Evolutionary conservation across 2,797 vertebrate genomes (phyloP).

Genomic region (Mustela erminea): DNA sequence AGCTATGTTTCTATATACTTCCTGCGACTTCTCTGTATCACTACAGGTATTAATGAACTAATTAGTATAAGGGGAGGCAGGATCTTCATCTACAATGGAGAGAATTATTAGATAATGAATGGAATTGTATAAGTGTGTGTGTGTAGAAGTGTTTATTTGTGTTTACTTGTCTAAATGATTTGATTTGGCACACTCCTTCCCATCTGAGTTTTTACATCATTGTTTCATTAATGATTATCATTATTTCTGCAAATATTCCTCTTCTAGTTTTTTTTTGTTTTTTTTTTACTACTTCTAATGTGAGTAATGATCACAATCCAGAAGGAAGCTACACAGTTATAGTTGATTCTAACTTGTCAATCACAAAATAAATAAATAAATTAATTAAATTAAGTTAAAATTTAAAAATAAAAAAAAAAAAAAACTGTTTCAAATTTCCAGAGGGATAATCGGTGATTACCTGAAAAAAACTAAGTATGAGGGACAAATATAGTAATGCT

Average conservation of each 20-base stretch:
- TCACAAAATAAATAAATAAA: background rate
- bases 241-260: background rate
- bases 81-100: background rate
- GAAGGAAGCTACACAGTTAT: background rate
- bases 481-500: background rate
- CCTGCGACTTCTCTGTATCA: background rate
- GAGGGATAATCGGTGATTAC: background rate
- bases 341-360: background rate
- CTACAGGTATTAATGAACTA: background rate
- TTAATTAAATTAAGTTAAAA: too few relatives aligned
- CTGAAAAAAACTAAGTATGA: background rate
- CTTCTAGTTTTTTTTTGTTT: background rate
- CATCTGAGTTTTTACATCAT: background rate
- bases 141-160: background rate
- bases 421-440: background rate
- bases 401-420: background rate
- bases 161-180: background rate
- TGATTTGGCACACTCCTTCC: background rate
- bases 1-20: background rate
- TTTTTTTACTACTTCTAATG: background rate
- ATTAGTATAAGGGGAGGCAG: background rate
- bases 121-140: background rate
- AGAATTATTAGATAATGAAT: background rate
- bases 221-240: background rate
- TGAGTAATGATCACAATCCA: background rate